These are phyloP conservation scores for Macropodus opercularis DNA, from an alignment of 2,797 vertebrate genomes.

Conservation along the genomic window DNA sequence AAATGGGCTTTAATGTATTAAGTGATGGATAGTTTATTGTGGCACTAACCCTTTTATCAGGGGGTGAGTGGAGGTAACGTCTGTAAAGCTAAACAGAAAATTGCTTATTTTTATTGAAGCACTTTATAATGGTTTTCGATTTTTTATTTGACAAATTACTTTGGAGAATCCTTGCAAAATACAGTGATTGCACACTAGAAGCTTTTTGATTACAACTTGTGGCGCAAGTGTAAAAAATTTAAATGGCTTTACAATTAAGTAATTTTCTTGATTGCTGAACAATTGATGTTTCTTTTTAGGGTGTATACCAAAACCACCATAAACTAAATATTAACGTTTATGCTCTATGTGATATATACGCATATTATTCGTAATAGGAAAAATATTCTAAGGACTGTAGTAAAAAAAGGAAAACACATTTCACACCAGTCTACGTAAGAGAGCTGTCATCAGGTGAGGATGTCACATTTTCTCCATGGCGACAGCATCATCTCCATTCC, in stretches of 20 bases:
- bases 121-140: not conserved
- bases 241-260: too few species aligned
- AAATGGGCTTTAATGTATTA: conserved; percentile 17
- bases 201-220: not conserved
- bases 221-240: too few species aligned
- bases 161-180: not conserved
- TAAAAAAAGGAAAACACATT: not conserved
- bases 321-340: too few species aligned
- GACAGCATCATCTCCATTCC: conserved; percentile 45
- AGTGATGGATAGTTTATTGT: conserved; percentile 3
- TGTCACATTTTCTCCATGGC: conserved; percentile 54
- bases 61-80: too few species aligned
- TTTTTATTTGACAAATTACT: not conserved
- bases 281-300: too few species aligned
- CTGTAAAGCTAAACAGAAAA: too few species aligned
- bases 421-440: conserved; percentile 2
- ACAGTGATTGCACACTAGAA: not conserved
- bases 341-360: too few species aligned
- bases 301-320: too few species aligned
- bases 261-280: too few species aligned
- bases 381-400: too few species aligned
- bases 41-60: not conserved
- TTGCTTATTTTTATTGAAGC: not conserved
- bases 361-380: too few species aligned
- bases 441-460: conserved; percentile 55